Percentiles rank a stretch among this genome's conserved stretches.
These are phyloP conservation scores for Pangasius mekongensis DNA, from an alignment of 2,797 vertebrate genomes.

Conservation along the genomic window DNA sequence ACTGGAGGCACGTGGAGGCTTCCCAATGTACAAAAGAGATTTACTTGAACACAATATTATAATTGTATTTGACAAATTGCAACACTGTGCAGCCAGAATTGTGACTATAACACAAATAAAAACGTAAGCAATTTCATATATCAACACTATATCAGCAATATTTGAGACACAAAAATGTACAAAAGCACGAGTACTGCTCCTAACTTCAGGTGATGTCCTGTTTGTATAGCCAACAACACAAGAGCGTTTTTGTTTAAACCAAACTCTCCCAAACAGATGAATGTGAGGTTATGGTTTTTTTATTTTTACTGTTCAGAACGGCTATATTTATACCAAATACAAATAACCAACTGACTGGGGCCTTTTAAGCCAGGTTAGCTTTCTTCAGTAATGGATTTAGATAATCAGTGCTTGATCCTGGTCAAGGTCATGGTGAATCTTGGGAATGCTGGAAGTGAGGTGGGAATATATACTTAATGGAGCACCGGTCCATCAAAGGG, in stretches of 20 bases:
- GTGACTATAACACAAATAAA: neutral
- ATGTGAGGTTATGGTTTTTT: neutral
- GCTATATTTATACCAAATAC: neutral
- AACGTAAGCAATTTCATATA: neutral
- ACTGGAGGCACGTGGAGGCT: too few relatives aligned
- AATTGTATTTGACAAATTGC: too few relatives aligned
- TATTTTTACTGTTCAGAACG: neutral
- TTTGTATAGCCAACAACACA: conserved; percentile 37
- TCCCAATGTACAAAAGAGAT: too few relatives aligned
- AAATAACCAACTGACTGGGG: neutral
- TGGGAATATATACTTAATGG: neutral
- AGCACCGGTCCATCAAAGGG: neutral
- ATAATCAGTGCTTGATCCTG: too few relatives aligned
- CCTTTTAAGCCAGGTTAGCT: too few relatives aligned
- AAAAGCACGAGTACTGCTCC: neutral
- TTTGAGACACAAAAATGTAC: neutral
- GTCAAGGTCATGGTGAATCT: too few relatives aligned
- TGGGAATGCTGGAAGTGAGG: neutral
- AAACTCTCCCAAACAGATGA: neutral
- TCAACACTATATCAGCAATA: neutral
- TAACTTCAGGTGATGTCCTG: neutral
- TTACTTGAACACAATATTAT: neutral
- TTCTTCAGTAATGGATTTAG: neutral
- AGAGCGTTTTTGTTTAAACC: conserved; percentile 34
- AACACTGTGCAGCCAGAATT: too few relatives aligned